Conservation (phyloP, 2,113 vertebrate genomes). For the Pungitius pungitius region DNA sequence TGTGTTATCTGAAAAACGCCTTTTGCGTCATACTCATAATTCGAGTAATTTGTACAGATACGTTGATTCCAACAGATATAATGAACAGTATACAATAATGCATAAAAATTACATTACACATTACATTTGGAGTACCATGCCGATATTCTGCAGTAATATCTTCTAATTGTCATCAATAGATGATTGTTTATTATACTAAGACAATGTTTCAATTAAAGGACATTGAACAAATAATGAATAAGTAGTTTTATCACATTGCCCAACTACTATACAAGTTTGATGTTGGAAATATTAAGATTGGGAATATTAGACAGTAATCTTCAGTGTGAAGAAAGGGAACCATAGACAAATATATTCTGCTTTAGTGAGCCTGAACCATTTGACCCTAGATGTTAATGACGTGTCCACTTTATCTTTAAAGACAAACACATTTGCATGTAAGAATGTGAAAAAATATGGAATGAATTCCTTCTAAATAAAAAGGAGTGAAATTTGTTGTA, state of each 20-base stretch:
- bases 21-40: neutral
- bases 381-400: neutral
- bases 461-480: constrained; percentile 2
- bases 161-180: constrained; percentile 30
- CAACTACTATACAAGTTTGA: constrained; percentile 4
- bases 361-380: constrained; percentile 18
- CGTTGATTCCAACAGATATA: constrained; percentile 23
- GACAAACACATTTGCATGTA: constrained; percentile 7
- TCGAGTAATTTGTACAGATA: constrained; percentile 4
- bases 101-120: constrained; percentile 16
- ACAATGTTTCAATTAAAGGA: constrained; percentile 10
- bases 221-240: constrained; percentile 7
- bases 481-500: constrained; percentile 16
- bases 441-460: neutral
- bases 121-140: constrained; percentile 18
- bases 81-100: constrained; percentile 35
- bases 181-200: constrained; percentile 42
- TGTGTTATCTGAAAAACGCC: neutral
- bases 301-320: constrained; percentile 41
- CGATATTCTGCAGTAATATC: neutral
- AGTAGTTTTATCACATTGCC: constrained; percentile 23
- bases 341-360: constrained; percentile 26
- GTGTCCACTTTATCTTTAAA: constrained; percentile 3
- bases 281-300: constrained; percentile 31
- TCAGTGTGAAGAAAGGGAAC: constrained; percentile 59